Percentiles rank a stretch among this genome's conserved stretches.
phyloP scores from a whole-genome alignment of 2,113 vertebrate species.

The Podiceps cristatus region DNA sequence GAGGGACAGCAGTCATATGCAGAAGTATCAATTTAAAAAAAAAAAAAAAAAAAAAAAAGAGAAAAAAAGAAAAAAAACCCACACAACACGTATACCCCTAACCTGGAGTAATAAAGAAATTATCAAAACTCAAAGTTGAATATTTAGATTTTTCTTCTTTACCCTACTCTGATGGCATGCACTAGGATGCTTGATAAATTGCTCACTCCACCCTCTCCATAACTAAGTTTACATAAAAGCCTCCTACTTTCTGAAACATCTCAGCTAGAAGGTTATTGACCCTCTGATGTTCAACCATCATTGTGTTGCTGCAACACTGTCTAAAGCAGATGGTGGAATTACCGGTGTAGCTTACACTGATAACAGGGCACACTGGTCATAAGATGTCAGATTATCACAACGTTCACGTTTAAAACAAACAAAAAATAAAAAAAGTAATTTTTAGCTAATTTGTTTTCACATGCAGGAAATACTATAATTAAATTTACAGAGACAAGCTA shows the following conservation, averaged over 20 bases:
- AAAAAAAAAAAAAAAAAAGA: too few relatives aligned
- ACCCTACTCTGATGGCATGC: neutral
- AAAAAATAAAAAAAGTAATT: neutral
- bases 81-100: neutral
- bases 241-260: neutral
- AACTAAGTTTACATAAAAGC: neutral
- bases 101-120: neutral
- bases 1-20: neutral
- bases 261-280: neutral
- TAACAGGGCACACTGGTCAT: rapidly evolving
- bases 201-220: neutral
- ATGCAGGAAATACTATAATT: neutral
- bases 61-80: too few relatives aligned
- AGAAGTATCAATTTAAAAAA: too few relatives aligned
- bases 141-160: neutral
- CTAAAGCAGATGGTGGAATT: neutral
- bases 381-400: neutral
- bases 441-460: neutral
- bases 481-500: neutral
- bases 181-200: neutral
- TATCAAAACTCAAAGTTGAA: neutral
- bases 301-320: neutral
- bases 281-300: neutral
- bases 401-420: neutral
- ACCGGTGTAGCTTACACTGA: neutral